Base-by-base conservation (phyloP, 2,888 invertebrate species). In the Metallyticus violacea region DNA sequence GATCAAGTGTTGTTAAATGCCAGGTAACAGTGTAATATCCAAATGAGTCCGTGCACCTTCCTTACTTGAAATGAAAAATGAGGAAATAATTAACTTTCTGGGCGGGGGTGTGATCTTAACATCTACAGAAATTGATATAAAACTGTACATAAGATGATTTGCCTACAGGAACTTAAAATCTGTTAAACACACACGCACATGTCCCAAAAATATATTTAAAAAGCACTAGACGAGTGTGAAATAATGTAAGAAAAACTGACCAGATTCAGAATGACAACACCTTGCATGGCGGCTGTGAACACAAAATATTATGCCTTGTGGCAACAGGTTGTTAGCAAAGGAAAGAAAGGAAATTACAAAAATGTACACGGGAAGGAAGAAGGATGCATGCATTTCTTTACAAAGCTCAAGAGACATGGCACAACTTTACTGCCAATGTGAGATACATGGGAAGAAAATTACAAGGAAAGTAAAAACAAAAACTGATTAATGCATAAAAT, bases 91-190 rank as follows among this genome's bases (percentile, higher is more conserved):
- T 22, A 78, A 78, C 82, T 40, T 62, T 79, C 78, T 77, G 83
- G 83, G 77, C 28, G 77, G 83, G 77, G 77, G 29, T 77, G 83
- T 83, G 83, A 29, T 82, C 83, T 26, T 77, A 80, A 77, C 83
- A 86, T 81, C 82, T 81, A 86, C 30, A 81, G 40, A 81, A 77
- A 86, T 83, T 82, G 30, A 79, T 79, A 86, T 79, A 86, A 86
- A 84, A 77, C 77, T 81, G 80, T 86, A 86, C 83, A 86, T 82
- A 62, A 62, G 40, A 83, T 82, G 78, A 84, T 79, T 86, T 29
- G 79, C 79, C 84, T 86, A 86, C 86, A 86, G 86, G 86, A 86
- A 86, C 86, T 86, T 86, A 81, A 86, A 86, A 86, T 29, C 77
- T 81, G 62, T 86, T 76, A 84, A 26, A 40, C 83, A 27, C 79